Evolutionary conservation across 2,797 vertebrate species (phyloP), one percentile per base, ranked within the genome.

Genomic region (Podarcis siculus): DNA sequence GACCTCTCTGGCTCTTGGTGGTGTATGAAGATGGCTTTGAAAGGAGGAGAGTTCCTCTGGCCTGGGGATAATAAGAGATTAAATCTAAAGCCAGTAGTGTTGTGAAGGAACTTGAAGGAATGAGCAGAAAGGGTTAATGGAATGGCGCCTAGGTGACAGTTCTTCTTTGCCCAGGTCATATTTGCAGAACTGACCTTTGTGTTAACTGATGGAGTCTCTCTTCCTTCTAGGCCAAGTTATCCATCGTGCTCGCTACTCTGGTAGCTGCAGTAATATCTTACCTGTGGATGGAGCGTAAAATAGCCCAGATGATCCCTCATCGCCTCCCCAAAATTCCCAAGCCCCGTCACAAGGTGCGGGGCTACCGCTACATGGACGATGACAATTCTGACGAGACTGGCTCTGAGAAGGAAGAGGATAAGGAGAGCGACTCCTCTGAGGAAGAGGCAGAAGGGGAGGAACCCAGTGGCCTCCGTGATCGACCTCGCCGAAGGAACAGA

Each of bases 321-420:
- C 97, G 99, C 76, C 95, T 99, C 88, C 99, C 99, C 39, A 98
- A 98, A 78, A 99, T 99, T 90, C 99, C 99, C 0, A 97, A 98
- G 58, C 99, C 99, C 0, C 97, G 97, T 42, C 98, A 99, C 96
- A 98, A 98, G 94, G 97, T 98, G 86, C 96, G 76, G 0, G 99
- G 99, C 39, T 99, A 99, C 94, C 98, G 98, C 87, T 99, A 99
- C 96, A 92, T 99, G 91, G 98, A 98, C 91, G 98, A 98, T 37
- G 98, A 99, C 45, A 97, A 98, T 95, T 99, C 99, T 0, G 99
- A 99, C 1, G 98, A 98, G 95, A 98, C 98, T 0, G 98, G 97
- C 58, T 97, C 96, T 0, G 98, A 98, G 5, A 93, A 55, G 0
- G 97, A 97, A 0, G 96, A 92, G 2, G 90, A 91, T 27, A 90